Base-by-base conservation (phyloP, 2,797 vertebrate genomes). In the Astyanax mexicanus region DNA sequence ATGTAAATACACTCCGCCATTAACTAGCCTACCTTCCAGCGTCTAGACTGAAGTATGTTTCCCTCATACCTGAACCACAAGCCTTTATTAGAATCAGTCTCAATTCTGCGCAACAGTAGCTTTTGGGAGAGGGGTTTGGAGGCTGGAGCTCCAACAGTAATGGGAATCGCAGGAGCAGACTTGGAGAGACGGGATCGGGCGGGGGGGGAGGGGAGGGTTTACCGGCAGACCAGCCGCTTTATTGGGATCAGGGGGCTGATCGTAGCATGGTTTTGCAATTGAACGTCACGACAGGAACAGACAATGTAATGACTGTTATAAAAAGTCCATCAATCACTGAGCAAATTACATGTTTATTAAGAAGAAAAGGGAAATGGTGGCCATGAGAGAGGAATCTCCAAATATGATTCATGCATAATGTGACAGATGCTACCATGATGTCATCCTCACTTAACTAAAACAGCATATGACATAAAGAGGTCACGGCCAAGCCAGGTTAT, bases 31-130 rank as follows among this genome's bases (percentile, higher is more conserved):
- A 60, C 62, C 81, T 61, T 84, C 80, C 72, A 80, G 79, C 75
- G 92, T 92, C 90, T 93, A 90, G 90, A 92, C 91, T 84, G 81
- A 89, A 89, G 69, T 87, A 89, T 89, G 85, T 80, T 68, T 57
- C 54, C 71, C 68, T 84, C 72, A 74, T 87, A 85, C 84, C 82
- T 87, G 77, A 80, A 81, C 82, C 86, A 81, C 80, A 85, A 87
- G 80, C 62, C 65, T 74, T 85, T 84, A 71, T 76, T 80, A 57
- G 77, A 78, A 79, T 86, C 78, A 81, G 85, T 87, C 82, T 87
- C 72, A 89, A 80, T 70, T 61, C 83, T 83, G 80, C 71, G 79
- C 72, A 81, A 85, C 76, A 68, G 45, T 45, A 72, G 72, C 83
- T 87, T 83, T 81, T 78, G 71, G 65, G 58, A 66, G 74, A 27